Evolutionary conservation across 2,888 invertebrate genomes (phyloP), one percentile per base, ranked within the genome.

Genomic region (Plagodis pulveraria): DNA sequence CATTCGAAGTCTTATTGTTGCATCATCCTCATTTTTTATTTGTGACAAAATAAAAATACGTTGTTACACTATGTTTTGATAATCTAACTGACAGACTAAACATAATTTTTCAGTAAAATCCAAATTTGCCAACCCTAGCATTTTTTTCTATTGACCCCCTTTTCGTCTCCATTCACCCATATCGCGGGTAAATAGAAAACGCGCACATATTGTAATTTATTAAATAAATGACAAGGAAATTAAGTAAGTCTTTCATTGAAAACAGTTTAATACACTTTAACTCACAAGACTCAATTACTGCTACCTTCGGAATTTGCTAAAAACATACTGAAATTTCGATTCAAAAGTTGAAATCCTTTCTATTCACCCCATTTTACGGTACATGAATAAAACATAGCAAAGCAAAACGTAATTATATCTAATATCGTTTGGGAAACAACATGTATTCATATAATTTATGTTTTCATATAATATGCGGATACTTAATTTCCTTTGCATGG

Each of bases 311-410:
- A 38, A 38, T 38, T 9, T 38, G 9, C 38, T 38, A 38, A 6
- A 38, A 8, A 38, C 9, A 38, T 38, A 38, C 38, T 38, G 9
- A 38, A 38, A 38, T 38, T 38, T 9, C 7, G 6, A 38, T 38
- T 9, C 38, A 38, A 38, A 38, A 8, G 38, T 38, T 38, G 9
- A 38, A 38, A 38, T 8, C 38, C 9, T 38, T 9, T 38, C 38
- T 38, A 38, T 38, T 38, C 38, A 38, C 38, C 38, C 38, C 38
- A 38, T 38, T 38, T 38, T 38, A 38, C 38, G 38, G 38, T 38
- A 22, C 4, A n/a, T n/a, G n/a, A n/a, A n/a, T n/a, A n/a, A n/a
- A n/a, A n/a, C n/a, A n/a, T n/a, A n/a, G n/a, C n/a, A n/a, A n/a
- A n/a, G n/a, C n/a, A n/a, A n/a, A n/a, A n/a, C n/a, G n/a, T n/a